These are phyloP conservation scores for Eutolmus rufibarbis DNA, from an alignment of 2,888 invertebrate genomes.

Conservation along the genomic window DNA sequence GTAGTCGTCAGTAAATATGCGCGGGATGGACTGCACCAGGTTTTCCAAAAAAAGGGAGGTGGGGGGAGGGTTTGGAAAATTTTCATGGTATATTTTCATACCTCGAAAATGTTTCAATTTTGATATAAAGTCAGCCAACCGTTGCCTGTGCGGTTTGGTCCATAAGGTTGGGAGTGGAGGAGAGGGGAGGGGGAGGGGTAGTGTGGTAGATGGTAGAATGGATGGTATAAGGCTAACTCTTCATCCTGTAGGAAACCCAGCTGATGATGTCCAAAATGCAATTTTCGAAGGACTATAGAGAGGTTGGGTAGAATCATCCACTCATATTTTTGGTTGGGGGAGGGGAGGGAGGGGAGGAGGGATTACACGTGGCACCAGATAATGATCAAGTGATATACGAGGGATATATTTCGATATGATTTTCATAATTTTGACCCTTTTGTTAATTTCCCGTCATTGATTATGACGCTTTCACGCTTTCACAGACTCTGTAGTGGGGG, in stretches of 20 bases:
- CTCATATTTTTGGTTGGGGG: not conserved
- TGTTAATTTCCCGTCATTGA: conserved; percentile 40
- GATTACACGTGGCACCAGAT: not conserved
- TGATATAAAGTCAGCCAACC: not conserved
- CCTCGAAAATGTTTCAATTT: not conserved
- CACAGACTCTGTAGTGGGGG: not conserved
- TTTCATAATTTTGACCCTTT: conserved; percentile 40
- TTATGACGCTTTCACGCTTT: not conserved
- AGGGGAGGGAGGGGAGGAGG: not conserved
- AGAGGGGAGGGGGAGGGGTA: no score
- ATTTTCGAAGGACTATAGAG: not conserved
- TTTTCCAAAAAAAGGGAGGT: not conserved
- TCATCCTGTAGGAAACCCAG: not conserved
- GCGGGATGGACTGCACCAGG: not conserved
- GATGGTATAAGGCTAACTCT: not conserved
- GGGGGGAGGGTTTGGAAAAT: not conserved
- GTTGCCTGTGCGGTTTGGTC: not conserved
- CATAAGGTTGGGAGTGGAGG: not conserved
- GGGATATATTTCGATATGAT: not conserved
- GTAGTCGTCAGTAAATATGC: not conserved
- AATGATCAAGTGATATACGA: not conserved
- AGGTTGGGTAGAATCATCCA: not conserved
- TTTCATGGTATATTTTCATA: not conserved
- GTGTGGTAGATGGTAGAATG: not conserved
- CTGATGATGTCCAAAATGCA: not conserved